A percentile compares a stretch with the other conserved stretches of the same genome.
These are phyloP conservation scores for Pongo pygmaeus DNA, from an alignment of 2,113 vertebrate genomes.

Conservation along the genomic window DNA sequence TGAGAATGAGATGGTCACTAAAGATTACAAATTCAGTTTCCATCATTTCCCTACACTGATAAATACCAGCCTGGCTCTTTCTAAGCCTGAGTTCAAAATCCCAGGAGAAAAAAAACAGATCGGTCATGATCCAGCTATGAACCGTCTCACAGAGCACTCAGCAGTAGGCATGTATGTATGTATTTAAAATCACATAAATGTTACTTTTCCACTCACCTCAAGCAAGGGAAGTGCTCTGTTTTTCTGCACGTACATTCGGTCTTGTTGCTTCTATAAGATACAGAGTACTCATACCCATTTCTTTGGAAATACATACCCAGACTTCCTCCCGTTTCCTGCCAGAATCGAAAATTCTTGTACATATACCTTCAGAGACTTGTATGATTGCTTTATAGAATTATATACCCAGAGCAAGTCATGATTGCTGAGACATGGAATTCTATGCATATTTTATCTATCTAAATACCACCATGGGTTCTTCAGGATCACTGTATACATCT, in stretches of 20 bases:
- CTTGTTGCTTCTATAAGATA: background rate
- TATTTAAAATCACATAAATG: background rate
- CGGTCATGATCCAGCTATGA: background rate
- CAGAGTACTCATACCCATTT: no score
- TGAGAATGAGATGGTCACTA: background rate
- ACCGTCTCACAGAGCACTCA: background rate
- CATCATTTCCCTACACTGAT: background rate
- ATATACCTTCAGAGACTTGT: background rate
- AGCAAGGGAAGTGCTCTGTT: background rate
- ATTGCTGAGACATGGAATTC: background rate
- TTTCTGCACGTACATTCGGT: background rate
- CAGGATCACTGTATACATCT: background rate
- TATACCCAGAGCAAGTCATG: background rate
- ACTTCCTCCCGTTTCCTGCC: background rate
- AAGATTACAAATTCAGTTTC: background rate
- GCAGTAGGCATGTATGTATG: background rate
- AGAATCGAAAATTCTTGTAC: background rate
- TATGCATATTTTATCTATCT: background rate
- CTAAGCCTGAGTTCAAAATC: background rate
- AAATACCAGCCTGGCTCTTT: background rate
- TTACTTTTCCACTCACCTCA: background rate
- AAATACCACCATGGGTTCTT: background rate
- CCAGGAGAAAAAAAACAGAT: background rate
- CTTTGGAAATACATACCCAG: background rate
- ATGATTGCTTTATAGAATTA: background rate